Conservation (phyloP, 1,140 invertebrate species). For the Uloborus diversus region DNA sequence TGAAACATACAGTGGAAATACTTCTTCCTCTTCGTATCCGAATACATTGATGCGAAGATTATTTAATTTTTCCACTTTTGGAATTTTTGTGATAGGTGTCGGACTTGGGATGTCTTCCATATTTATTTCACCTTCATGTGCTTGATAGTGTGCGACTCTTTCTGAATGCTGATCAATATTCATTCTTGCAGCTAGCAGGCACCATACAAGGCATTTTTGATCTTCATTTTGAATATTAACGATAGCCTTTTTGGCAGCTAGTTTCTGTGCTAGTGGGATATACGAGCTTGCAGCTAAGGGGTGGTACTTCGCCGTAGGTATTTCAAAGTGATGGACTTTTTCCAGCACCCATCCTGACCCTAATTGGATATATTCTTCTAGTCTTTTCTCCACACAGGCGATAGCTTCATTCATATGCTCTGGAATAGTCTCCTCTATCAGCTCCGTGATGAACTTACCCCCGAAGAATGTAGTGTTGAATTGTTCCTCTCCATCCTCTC, state of each 20-base stretch:
- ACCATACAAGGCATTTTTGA: constrained; percentile 21
- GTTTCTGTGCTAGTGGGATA: background rate
- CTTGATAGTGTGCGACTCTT: background rate
- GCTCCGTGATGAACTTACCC: no score
- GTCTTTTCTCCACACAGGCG: no score
- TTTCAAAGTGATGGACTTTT: no score
- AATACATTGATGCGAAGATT: constrained; percentile 37
- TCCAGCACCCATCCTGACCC: constrained; percentile 12
- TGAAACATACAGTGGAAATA: constrained; percentile 14
- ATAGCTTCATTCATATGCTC: no score
- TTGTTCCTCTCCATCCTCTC: no score
- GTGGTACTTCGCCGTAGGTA: background rate
- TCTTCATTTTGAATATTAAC: no score
- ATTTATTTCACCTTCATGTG: background rate
- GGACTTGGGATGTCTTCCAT: background rate
- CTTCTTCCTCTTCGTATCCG: background rate
- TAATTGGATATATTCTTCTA: background rate
- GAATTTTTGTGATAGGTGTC: background rate
- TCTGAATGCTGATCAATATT: background rate
- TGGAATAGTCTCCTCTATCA: no score
- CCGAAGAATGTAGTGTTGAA: background rate
- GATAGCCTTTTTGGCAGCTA: background rate
- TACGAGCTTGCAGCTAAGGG: background rate
- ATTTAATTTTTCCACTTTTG: constrained; percentile 6
- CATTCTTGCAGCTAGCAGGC: background rate